phyloP scores from a whole-genome alignment of 1,140 invertebrate species.

The Hesperophylax magnus region DNA sequence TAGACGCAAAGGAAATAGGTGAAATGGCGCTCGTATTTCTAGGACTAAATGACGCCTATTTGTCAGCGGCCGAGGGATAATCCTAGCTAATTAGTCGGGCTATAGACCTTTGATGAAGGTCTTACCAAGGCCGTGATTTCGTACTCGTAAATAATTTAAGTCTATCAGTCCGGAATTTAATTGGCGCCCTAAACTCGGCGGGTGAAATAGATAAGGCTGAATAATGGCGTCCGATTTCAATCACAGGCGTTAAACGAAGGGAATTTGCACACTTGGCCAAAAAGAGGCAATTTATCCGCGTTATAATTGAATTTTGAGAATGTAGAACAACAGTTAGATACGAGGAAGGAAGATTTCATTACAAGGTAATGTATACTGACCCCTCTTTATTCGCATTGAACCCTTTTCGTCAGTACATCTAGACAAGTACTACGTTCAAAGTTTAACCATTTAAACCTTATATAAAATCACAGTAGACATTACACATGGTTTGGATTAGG shows the following conservation, averaged over 20 bases:
- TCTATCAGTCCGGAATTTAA: conserved; percentile 11
- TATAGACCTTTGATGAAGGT: conserved; percentile 22
- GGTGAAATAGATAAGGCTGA: not conserved
- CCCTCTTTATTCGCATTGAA: too few relatives aligned
- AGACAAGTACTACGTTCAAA: too few relatives aligned
- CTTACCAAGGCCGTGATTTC: not conserved
- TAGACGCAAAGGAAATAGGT: too few relatives aligned
- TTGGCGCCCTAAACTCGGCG: conserved; percentile 1
- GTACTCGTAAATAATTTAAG: conserved; percentile 25
- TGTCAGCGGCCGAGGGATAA: conserved; percentile 11
- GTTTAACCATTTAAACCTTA: too few relatives aligned
- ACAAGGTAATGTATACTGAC: not conserved
- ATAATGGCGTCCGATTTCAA: conserved; percentile 25
- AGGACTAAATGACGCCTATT: not conserved
- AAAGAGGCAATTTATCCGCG: not conserved
- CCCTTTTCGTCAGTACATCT: too few relatives aligned
- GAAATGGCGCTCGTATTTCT: not conserved
- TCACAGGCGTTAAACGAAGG: conserved; percentile 24
- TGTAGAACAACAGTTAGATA: not conserved
- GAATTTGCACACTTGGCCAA: not conserved
- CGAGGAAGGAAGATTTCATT: not conserved
- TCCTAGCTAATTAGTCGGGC: conserved; percentile 15
- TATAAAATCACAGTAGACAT: too few relatives aligned
- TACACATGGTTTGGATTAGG: too few relatives aligned
- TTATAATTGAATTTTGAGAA: conserved; percentile 16